A percentile compares a stretch with the other conserved stretches of the same genome.
Conservation (phyloP, 2,888 invertebrate genomes). For the Anarsia innoxiella region DNA sequence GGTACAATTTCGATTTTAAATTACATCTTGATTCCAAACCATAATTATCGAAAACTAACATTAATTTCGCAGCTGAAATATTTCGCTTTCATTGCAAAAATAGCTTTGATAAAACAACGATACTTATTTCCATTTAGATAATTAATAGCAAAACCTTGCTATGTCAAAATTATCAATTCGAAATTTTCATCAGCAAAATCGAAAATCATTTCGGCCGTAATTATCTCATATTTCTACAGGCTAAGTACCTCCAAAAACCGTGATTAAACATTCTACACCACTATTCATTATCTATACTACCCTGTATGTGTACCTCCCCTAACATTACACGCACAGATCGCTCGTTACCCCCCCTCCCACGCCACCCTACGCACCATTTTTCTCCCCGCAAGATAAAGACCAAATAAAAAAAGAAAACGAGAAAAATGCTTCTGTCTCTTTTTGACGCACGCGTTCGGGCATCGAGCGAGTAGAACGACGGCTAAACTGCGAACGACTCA, state of each 20-base stretch:
- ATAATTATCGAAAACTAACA: too few relatives aligned
- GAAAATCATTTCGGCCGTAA: conserved; percentile 60
- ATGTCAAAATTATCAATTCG: conserved; percentile 35
- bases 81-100: too few relatives aligned
- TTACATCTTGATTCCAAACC: too few relatives aligned
- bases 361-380: conserved; percentile 63
- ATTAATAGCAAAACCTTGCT: conserved; percentile 5
- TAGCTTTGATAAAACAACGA: too few relatives aligned
- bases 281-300: conserved; percentile 66
- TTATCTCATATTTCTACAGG: conserved; percentile 60
- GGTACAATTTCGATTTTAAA: too few relatives aligned
- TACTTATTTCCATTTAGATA: conserved; percentile 6
- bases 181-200: conserved; percentile 47
- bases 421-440: conserved; percentile 64
- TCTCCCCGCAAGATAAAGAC: conserved; percentile 72
- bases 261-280: conserved; percentile 69
- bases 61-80: too few relatives aligned
- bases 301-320: conserved; percentile 45
- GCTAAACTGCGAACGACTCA: conserved; percentile 72
- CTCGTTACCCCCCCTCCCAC: conserved; percentile 39
- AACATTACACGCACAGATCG: conserved; percentile 66
- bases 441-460: conserved; percentile 29
- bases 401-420: conserved; percentile 73
- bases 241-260: conserved; percentile 62
- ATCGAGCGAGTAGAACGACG: conserved; percentile 54